These are phyloP conservation scores for Papilio demoleus DNA, from an alignment of 2,888 invertebrate species.

Conservation along the genomic window DNA sequence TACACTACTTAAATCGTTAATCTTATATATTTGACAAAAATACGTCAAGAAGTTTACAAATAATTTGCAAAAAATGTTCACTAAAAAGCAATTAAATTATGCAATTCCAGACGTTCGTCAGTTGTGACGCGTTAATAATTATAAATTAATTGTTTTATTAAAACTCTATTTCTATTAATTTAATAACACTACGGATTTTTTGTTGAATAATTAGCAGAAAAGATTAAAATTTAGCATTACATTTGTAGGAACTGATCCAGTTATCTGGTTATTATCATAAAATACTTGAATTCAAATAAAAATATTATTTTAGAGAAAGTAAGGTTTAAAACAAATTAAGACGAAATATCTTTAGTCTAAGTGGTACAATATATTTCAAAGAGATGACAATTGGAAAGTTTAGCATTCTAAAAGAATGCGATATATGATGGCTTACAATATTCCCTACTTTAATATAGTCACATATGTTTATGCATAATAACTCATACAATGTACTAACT, in stretches of 20 bases:
- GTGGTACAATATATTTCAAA: neutral
- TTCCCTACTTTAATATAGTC: constrained; percentile 41
- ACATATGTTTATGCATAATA: constrained; percentile 48
- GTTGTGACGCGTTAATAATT: neutral
- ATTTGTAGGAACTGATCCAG: constrained; percentile 37
- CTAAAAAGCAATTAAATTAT: constrained; percentile 14
- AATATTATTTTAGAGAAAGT: constrained; percentile 1
- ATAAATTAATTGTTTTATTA: neutral
- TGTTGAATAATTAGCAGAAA: constrained; percentile 28
- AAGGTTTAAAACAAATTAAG: neutral
- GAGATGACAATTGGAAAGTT: neutral
- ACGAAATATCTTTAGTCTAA: neutral
- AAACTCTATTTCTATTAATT: constrained; percentile 8
- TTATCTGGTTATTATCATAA: constrained; percentile 44
- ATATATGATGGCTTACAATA: constrained; percentile 15
- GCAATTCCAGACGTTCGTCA: constrained; percentile 12
- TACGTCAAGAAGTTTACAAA: constrained; percentile 11
- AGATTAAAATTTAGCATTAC: constrained; percentile 37
- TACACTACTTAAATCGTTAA: constrained; percentile 39
- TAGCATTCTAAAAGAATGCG: neutral
- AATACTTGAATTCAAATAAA: constrained; percentile 47
- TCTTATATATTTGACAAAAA: constrained; percentile 43
- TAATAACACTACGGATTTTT: constrained; percentile 1
- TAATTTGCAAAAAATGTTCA: constrained; percentile 14
- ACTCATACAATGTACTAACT: constrained; percentile 70